A percentile compares a stretch with the other conserved stretches of the same genome.
These are phyloP conservation scores for Drosophila kurseongensis DNA, from an alignment of 1,140 invertebrate species.

Conservation along the genomic window DNA sequence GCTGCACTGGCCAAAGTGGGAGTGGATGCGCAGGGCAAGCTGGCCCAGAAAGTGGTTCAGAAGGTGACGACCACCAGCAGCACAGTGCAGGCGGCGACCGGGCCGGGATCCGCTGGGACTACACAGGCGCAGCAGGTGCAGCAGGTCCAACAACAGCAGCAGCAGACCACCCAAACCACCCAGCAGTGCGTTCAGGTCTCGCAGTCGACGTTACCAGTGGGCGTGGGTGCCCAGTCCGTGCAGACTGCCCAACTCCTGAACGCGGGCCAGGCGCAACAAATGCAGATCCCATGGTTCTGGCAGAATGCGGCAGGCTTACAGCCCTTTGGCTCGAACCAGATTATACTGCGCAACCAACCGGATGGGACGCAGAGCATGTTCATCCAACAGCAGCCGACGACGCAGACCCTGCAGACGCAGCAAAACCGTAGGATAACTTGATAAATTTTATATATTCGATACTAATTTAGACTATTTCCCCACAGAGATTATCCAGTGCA, in stretches of 20 bases:
- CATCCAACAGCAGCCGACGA: slow-evolving; percentile 92
- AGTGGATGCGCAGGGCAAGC: slow-evolving; percentile 74
- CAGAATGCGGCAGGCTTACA: slow-evolving; percentile 86
- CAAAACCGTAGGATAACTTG: slow-evolving; percentile 74
- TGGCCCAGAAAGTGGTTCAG: slow-evolving; percentile 87
- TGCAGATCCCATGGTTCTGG: slow-evolving; percentile 88
- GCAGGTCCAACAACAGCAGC: slow-evolving; percentile 65
- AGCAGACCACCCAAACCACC: slow-evolving; percentile 83
- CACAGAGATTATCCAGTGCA: slow-evolving; percentile 83
- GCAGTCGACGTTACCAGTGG: slow-evolving; percentile 86
- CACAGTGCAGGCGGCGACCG: slow-evolving; percentile 68
- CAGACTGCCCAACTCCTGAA: slow-evolving; percentile 88
- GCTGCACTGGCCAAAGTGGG: slow-evolving; percentile 57
- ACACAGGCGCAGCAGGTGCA: slow-evolving; percentile 39
- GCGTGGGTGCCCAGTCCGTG: slow-evolving; percentile 85
- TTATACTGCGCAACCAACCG: slow-evolving; percentile 91
- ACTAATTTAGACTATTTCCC: background rate
- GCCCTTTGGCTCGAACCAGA: slow-evolving; percentile 91
- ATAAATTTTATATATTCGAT: slow-evolving; percentile 13
- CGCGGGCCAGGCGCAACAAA: slow-evolving; percentile 87
- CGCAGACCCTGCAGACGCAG: slow-evolving; percentile 76
- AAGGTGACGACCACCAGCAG: slow-evolving; percentile 85
- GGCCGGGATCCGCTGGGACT: slow-evolving; percentile 33
- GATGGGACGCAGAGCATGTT: slow-evolving; percentile 91
- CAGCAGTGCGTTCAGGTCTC: slow-evolving; percentile 89